Conservation (phyloP, 2,113 vertebrate genomes). For the Penelope pileata region DNA sequence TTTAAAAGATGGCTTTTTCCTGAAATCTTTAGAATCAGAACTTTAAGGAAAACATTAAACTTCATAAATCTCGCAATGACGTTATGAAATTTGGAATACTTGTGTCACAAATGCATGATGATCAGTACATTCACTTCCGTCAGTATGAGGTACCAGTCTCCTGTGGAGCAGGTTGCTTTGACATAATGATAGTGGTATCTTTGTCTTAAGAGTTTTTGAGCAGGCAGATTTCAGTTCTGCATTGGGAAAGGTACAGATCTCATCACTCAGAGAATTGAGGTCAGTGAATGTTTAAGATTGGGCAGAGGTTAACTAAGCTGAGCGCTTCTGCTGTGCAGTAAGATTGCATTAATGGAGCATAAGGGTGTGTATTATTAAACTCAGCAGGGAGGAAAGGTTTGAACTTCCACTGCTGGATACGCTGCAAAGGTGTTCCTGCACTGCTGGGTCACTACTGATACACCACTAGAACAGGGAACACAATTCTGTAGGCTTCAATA, state of each 20-base stretch:
- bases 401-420: background rate
- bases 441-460: background rate
- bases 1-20: background rate
- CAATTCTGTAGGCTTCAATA: background rate
- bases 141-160: background rate
- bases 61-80: background rate
- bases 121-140: background rate
- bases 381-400: background rate
- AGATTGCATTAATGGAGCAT: background rate
- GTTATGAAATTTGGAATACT: background rate
- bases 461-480: background rate
- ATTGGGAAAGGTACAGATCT: background rate
- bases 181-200: background rate
- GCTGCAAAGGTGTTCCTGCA: background rate
- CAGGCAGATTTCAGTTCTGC: background rate
- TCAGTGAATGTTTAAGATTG: background rate
- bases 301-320: background rate
- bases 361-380: background rate
- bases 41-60: background rate
- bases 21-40: background rate
- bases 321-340: background rate
- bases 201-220: background rate
- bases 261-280: accelerated
- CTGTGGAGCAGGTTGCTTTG: background rate
- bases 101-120: background rate